Evolutionary conservation across 1,140 invertebrate genomes (phyloP).

Genomic region (Zaprionus ghesquierei): DNA sequence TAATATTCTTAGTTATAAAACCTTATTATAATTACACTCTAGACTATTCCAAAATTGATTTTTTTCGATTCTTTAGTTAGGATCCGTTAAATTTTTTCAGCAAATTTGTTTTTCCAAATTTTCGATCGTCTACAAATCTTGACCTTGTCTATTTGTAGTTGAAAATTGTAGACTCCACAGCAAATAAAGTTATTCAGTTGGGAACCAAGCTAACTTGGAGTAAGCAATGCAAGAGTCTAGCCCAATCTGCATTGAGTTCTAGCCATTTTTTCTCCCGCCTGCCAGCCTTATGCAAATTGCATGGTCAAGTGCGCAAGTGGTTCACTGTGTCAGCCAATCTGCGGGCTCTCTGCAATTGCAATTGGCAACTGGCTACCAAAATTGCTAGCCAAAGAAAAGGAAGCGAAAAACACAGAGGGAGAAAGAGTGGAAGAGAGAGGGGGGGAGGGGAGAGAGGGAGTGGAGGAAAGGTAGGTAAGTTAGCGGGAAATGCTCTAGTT

Average conservation of each 20-base stretch:
- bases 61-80: too few species aligned
- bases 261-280: not conserved
- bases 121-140: too few species aligned
- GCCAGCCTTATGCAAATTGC: conserved; percentile 64
- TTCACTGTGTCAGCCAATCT: conserved; percentile 59
- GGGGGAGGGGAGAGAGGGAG: conserved; percentile 17
- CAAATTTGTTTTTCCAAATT: too few species aligned
- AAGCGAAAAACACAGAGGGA: not conserved
- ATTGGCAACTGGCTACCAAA: conserved; percentile 33
- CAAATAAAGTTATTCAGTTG: not conserved
- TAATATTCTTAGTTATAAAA: too few species aligned
- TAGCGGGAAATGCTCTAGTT: conserved; percentile 60
- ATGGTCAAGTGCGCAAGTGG: conserved; percentile 73
- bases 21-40: too few species aligned
- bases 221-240: not conserved
- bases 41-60: too few species aligned
- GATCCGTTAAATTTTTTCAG: too few species aligned
- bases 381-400: conserved; percentile 31
- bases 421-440: not conserved
- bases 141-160: not conserved
- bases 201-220: not conserved
- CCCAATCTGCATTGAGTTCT: conserved; percentile 13
- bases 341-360: conserved; percentile 18
- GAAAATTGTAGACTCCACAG: not conserved
- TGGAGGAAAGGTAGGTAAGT: not conserved